Percentiles rank a stretch among this genome's conserved stretches.
Evolutionary conservation across 2,113 vertebrate species (phyloP).

Genomic region (Archilochus colubris): DNA sequence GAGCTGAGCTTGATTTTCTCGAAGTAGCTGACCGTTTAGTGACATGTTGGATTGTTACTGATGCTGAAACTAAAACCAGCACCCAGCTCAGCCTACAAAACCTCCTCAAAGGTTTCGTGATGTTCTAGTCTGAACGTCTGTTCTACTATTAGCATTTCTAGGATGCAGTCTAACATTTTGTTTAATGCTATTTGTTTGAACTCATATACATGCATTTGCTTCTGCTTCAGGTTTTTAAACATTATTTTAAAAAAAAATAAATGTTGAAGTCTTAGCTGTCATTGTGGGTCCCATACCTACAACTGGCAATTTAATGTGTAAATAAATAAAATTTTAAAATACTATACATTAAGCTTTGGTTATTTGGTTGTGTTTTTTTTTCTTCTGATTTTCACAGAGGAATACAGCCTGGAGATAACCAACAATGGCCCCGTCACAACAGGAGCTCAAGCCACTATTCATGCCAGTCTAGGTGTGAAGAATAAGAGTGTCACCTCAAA

Average conservation of each 20-base stretch:
- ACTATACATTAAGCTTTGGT: not conserved
- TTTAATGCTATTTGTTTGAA: not conserved
- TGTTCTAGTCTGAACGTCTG: not conserved
- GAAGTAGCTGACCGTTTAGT: not conserved
- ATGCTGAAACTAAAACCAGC: not conserved
- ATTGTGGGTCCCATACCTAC: not conserved
- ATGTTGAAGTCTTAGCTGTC: not conserved
- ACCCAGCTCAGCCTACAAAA: not conserved
- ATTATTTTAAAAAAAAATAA: not conserved
- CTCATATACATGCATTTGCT: not conserved
- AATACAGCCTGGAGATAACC: conserved; percentile 56
- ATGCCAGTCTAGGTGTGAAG: conserved; percentile 42
- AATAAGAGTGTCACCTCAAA: not conserved
- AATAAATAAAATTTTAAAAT: not conserved
- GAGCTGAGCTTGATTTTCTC: not conserved
- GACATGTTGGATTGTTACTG: not conserved
- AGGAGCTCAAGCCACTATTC: conserved; percentile 65
- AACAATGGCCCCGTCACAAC: conserved; percentile 73
- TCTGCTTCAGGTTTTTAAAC: not conserved
- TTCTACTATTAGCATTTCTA: not conserved
- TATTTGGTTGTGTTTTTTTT: not conserved
- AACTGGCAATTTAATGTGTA: not conserved
- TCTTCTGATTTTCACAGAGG: conserved; percentile 33
- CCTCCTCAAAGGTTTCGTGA: not conserved
- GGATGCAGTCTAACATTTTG: not conserved